Conservation (phyloP, 1,140 invertebrate species). For the Caerostris darwini region DNA sequence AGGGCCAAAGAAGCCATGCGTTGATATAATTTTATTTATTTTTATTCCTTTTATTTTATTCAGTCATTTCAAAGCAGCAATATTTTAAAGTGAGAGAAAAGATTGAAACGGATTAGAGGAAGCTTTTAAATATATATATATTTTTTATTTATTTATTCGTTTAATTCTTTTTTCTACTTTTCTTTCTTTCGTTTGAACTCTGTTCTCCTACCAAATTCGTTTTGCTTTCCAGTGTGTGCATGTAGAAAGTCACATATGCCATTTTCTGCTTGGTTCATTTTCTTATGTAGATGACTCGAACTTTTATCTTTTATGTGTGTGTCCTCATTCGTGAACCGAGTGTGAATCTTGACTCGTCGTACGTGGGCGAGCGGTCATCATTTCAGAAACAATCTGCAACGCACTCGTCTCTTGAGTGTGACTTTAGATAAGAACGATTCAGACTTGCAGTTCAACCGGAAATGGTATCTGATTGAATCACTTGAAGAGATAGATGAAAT, state of each 20-base stretch:
- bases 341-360: not conserved
- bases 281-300: conserved; percentile 33
- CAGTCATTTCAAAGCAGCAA: conserved; percentile 69
- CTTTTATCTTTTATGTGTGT: not conserved
- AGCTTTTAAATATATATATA: conserved; percentile 51
- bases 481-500: no score
- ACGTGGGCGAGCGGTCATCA: not conserved
- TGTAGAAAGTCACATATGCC: conserved; percentile 42
- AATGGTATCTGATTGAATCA: no score
- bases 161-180: not conserved
- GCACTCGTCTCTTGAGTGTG: not conserved
- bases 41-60: conserved; percentile 45
- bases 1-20: not conserved
- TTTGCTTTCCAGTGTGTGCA: not conserved
- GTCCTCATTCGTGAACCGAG: not conserved
- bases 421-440: not conserved
- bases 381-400: not conserved
- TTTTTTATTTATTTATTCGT: not conserved
- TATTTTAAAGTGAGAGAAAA: conserved; percentile 72
- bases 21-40: conserved; percentile 70
- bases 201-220: conserved; percentile 43
- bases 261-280: conserved; percentile 38
- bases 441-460: not conserved
- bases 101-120: conserved; percentile 57
- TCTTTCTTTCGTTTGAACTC: not conserved